phyloP scores from a whole-genome alignment of 2,113 vertebrate genomes.

The Embiotoca jacksoni region DNA sequence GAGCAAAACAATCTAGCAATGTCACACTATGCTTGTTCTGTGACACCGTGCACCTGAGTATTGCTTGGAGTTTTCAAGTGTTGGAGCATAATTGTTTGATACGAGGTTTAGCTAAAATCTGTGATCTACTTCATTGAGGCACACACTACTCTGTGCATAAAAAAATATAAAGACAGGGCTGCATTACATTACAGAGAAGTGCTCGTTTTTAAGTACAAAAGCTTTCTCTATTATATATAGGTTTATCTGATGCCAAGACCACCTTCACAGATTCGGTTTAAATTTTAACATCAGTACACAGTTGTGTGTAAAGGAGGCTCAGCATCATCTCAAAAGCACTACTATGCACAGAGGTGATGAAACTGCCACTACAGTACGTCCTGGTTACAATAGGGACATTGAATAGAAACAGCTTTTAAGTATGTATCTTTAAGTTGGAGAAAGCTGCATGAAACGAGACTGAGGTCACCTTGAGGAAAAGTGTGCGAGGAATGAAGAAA shows the following conservation, averaged over 20 bases:
- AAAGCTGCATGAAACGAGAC: constrained; percentile 25
- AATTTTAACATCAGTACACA: neutral
- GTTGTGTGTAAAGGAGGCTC: neutral
- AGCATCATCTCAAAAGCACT: constrained; percentile 7
- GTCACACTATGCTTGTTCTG: constrained; percentile 40
- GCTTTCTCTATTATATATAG: neutral
- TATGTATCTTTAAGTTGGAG: constrained; percentile 12
- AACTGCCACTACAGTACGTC: neutral
- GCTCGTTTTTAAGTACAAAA: neutral
- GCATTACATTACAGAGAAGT: neutral
- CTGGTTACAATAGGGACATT: neutral
- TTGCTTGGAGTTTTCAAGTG: constrained; percentile 29
- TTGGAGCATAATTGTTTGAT: constrained; percentile 43
- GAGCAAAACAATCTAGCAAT: constrained; percentile 45
- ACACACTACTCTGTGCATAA: neutral
- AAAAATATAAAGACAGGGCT: neutral
- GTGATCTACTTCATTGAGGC: constrained; percentile 23
- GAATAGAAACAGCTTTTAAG: constrained; percentile 16
- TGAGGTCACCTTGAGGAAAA: constrained; percentile 67
- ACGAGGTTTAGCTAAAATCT: constrained; percentile 42
- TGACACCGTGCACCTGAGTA: constrained; percentile 51
- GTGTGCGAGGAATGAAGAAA: constrained; percentile 61
- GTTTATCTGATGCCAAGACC: neutral
- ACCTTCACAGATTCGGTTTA: neutral
- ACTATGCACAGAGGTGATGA: constrained; percentile 2